Evolutionary conservation across 2,888 invertebrate genomes (phyloP).

Genomic region (Cheiracanthium punctorium): DNA sequence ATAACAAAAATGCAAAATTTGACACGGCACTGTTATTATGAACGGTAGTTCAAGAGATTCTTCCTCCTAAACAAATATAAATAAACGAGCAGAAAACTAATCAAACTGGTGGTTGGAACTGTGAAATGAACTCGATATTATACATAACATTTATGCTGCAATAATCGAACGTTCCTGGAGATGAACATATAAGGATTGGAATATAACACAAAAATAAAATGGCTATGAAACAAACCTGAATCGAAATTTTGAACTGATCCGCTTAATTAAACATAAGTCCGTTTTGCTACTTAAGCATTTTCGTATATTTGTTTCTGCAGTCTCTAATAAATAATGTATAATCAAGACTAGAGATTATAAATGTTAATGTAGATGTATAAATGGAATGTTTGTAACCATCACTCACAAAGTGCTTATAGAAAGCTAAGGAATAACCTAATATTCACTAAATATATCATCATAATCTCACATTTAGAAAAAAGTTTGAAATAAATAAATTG

Average conservation of each 20-base stretch:
- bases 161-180: no score
- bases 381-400: slow-evolving; percentile 67
- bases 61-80: background rate
- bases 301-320: slow-evolving; percentile 45
- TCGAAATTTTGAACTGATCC: no score
- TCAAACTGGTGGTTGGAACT: background rate
- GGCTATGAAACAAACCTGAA: no score
- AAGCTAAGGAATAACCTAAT: slow-evolving; percentile 68
- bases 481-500: slow-evolving; percentile 42
- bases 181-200: no score
- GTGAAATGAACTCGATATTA: no score
- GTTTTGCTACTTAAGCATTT: slow-evolving; percentile 28
- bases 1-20: slow-evolving; percentile 29
- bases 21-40: background rate
- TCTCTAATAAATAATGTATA: slow-evolving; percentile 66
- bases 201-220: no score
- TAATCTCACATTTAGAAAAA: slow-evolving; percentile 69
- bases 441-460: slow-evolving; percentile 59
- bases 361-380: slow-evolving; percentile 62
- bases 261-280: no score
- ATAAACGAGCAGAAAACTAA: background rate
- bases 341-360: slow-evolving; percentile 69
- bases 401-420: slow-evolving; percentile 66
- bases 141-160: no score
- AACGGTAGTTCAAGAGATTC: slow-evolving; percentile 16